A percentile compares a stretch with the other conserved stretches of the same genome.
These are phyloP conservation scores for Thryonomys swinderianus DNA, from an alignment of 2,113 vertebrate genomes.

Conservation along the genomic window DNA sequence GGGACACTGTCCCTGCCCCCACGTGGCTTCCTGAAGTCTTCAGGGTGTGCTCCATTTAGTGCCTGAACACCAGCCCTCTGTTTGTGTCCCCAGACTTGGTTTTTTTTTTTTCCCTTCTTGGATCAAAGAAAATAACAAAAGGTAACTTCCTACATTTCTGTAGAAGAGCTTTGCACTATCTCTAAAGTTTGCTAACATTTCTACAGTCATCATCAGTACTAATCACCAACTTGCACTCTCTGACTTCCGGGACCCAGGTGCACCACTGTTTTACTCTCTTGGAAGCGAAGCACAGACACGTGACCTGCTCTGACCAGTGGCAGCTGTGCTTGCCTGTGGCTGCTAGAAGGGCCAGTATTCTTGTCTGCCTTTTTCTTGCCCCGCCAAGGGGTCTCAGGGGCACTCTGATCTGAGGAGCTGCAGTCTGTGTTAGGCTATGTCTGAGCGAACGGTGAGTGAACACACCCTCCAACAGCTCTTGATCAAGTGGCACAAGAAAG, in stretches of 20 bases:
- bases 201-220: background rate
- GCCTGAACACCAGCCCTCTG: background rate
- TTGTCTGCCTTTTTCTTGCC: background rate
- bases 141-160: background rate
- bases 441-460: background rate
- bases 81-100: background rate
- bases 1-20: background rate
- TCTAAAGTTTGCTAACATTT: background rate
- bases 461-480: background rate
- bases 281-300: background rate
- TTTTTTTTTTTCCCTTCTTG: background rate
- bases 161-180: background rate
- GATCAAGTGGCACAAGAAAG: background rate
- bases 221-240: background rate
- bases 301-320: background rate
- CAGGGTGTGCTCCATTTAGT: background rate
- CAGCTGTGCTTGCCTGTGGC: background rate
- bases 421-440: background rate
- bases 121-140: constrained; percentile 29
- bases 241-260: background rate
- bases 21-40: background rate
- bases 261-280: background rate
- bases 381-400: background rate
- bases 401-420: background rate
- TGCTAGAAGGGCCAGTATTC: background rate